Evolutionary conservation across 2,797 vertebrate genomes (phyloP).

Genomic region (Enteromius argenteus): DNA sequence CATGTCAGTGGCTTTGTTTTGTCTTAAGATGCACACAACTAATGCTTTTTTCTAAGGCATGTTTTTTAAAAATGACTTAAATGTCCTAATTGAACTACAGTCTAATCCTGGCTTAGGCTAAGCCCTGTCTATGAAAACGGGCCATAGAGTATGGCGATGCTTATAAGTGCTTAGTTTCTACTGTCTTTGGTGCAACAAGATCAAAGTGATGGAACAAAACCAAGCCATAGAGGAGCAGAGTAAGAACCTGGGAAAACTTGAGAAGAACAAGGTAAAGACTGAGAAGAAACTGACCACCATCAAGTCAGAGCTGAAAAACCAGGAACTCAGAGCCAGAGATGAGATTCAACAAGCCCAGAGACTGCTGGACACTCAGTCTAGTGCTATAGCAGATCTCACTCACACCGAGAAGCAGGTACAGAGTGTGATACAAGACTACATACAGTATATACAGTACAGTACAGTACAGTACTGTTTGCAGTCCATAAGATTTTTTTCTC

Average conservation of each 20-base stretch:
- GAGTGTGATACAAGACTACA: neutral
- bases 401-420: slow-evolving; percentile 86
- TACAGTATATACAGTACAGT: neutral
- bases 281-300: slow-evolving; percentile 79
- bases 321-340: slow-evolving; percentile 74
- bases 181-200: slow-evolving; percentile 77
- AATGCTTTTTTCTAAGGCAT: no score
- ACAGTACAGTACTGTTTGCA: neutral
- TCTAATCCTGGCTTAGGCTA: no score
- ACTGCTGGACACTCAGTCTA: slow-evolving; percentile 73
- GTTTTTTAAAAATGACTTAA: no score
- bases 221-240: slow-evolving; percentile 84
- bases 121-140: no score
- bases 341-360: slow-evolving; percentile 74
- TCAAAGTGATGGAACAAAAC: slow-evolving; percentile 87
- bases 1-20: no score
- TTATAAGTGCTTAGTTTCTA: slow-evolving; percentile 50
- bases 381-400: slow-evolving; percentile 79
- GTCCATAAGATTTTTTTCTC: neutral
- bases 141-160: slow-evolving; percentile 19
- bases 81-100: no score
- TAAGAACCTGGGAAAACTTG: slow-evolving; percentile 81
- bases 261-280: slow-evolving; percentile 82
- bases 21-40: no score
- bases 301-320: slow-evolving; percentile 80